Conservation (phyloP, 2,888 invertebrate species). For the Sinodicranocentrus sp. region DNA sequence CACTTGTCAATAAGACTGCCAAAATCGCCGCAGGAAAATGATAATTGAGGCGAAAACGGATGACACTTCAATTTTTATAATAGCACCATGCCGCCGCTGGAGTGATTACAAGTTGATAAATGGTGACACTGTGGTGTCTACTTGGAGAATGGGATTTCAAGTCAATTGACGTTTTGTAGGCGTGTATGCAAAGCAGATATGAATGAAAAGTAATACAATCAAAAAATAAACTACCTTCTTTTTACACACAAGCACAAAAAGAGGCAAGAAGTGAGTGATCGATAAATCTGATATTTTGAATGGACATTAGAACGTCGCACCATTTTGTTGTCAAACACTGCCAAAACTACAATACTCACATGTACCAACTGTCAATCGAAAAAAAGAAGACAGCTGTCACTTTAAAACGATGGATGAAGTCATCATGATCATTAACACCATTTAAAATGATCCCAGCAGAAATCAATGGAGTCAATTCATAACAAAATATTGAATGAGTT, state of each 20-base stretch:
- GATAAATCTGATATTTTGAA: background rate
- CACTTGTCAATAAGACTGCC: background rate
- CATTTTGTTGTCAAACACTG: background rate
- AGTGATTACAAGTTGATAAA: background rate
- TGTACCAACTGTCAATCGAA: slow-evolving; percentile 35
- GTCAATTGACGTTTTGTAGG: background rate
- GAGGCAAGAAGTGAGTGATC: background rate
- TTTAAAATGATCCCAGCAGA: background rate
- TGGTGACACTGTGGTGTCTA: no score
- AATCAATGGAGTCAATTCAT: no score
- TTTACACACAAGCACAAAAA: background rate
- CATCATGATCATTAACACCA: background rate
- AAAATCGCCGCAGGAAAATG: background rate
- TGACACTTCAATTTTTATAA: background rate
- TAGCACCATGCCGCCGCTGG: background rate
- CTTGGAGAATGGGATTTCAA: no score
- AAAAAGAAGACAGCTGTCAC: slow-evolving; percentile 38
- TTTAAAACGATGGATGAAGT: slow-evolving; percentile 29
- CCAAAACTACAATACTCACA: background rate
- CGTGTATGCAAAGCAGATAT: background rate
- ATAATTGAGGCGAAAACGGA: background rate
- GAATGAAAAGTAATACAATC: background rate
- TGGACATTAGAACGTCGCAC: background rate
- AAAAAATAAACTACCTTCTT: background rate
- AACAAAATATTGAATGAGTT: background rate